Evolutionary conservation across 2,113 vertebrate species (phyloP).

Genomic region (Egretta garzetta): DNA sequence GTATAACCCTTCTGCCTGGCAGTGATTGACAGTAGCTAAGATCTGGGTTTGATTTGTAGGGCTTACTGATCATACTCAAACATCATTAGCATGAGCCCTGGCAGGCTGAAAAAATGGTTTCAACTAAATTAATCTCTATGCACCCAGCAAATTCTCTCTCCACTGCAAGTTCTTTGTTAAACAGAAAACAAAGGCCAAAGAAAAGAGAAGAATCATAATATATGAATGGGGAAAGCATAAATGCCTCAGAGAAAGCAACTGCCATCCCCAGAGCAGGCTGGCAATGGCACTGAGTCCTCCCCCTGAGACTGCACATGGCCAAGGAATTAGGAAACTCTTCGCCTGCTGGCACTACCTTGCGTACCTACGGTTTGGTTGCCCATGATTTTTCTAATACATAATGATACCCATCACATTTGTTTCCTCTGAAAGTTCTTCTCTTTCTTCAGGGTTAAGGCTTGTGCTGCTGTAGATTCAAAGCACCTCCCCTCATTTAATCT

Average conservation of each 20-base stretch:
- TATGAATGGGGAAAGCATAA: not conserved
- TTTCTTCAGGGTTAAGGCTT: not conserved
- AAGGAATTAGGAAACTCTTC: not conserved
- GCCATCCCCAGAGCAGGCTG: not conserved
- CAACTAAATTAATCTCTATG: not conserved
- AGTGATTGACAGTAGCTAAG: not conserved
- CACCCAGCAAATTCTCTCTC: not conserved
- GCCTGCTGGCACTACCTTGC: not conserved
- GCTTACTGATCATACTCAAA: not conserved
- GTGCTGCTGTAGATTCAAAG: not conserved
- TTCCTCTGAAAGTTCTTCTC: not conserved
- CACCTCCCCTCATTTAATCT: not conserved
- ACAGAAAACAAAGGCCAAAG: not conserved
- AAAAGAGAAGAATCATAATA: not conserved
- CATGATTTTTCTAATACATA: not conserved
- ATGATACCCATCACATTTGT: not conserved
- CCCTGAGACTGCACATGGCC: rapidly evolving
- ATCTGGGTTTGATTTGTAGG: not conserved
- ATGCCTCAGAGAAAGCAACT: not conserved
- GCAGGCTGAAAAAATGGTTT: not conserved
- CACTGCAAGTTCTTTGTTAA: not conserved
- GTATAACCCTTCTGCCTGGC: not conserved
- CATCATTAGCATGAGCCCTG: not conserved
- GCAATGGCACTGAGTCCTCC: not conserved
- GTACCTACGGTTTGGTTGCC: not conserved